A percentile compares a stretch with the other conserved stretches of the same genome.
Evolutionary conservation across 2,113 vertebrate genomes (phyloP).

Genomic region (Gallinago jamesoni): DNA sequence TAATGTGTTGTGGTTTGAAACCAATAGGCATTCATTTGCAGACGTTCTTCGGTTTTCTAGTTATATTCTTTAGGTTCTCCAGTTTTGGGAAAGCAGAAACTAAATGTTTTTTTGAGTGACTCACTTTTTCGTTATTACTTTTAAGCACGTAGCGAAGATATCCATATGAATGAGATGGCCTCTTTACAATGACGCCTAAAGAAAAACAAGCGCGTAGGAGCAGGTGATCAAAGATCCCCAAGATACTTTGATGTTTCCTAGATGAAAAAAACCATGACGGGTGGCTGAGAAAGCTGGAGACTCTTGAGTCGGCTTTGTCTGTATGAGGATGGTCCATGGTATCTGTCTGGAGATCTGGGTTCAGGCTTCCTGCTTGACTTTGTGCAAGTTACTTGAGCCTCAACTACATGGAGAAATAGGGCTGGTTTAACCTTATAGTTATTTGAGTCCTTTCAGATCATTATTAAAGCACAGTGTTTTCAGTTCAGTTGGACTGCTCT

Average conservation of each 20-base stretch:
- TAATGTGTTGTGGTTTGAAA: not conserved
- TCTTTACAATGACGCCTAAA: not conserved
- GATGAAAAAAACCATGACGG: accelerated
- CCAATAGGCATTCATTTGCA: not conserved
- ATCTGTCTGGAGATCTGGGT: not conserved
- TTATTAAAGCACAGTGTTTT: not conserved
- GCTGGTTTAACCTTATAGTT: accelerated
- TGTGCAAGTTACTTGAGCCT: not conserved
- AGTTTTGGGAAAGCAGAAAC: not conserved
- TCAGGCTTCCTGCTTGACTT: not conserved
- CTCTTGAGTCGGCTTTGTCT: not conserved
- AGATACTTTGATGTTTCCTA: not conserved
- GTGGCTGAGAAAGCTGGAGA: not conserved
- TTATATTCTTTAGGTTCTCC: not conserved
- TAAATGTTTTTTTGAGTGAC: not conserved
- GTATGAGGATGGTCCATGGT: accelerated
- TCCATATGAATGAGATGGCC: not conserved
- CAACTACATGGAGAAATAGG: not conserved
- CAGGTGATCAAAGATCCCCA: not conserved
- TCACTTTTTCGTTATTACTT: not conserved
- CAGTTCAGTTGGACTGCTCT: not conserved
- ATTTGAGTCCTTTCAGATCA: not conserved
- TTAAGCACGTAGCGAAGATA: not conserved
- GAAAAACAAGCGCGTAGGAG: not conserved
- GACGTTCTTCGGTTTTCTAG: not conserved